A percentile compares a stretch with the other conserved stretches of the same genome.
phyloP scores from a whole-genome alignment of 1,140 invertebrate genomes.

The Cydia strobilella region DNA sequence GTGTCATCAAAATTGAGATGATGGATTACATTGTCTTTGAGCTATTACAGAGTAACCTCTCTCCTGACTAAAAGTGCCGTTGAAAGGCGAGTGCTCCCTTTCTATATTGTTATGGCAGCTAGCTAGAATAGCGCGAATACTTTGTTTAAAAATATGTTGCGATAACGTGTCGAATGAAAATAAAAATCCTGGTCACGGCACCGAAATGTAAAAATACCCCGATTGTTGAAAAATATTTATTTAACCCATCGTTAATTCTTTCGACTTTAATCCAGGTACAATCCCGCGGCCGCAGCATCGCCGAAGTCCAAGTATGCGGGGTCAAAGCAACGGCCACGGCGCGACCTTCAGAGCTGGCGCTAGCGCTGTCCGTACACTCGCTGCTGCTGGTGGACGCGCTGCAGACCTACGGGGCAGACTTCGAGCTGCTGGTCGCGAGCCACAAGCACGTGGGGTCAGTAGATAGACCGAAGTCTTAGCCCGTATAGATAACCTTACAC shows the following conservation, averaged over 20 bases:
- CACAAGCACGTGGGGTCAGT: slow-evolving; percentile 93
- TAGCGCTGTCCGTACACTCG: slow-evolving; percentile 94
- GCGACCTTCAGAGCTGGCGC: slow-evolving; percentile 85
- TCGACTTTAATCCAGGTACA: slow-evolving; percentile 79
- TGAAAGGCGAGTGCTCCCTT: too few relatives aligned
- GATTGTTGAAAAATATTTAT: too few relatives aligned
- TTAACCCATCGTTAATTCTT: not conserved
- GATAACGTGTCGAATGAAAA: not conserved
- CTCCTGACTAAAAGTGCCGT: too few relatives aligned
- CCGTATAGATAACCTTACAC: too few relatives aligned
- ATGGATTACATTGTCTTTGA: too few relatives aligned
- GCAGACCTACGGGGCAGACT: slow-evolving; percentile 96
- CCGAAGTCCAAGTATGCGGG: slow-evolving; percentile 94
- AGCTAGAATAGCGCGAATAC: too few relatives aligned
- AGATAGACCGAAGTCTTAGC: too few relatives aligned
- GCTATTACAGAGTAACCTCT: too few relatives aligned
- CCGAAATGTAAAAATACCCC: not conserved
- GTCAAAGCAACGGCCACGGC: slow-evolving; percentile 84
- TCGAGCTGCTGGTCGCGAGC: slow-evolving; percentile 95
- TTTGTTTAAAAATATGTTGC: not conserved
- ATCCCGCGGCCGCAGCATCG: slow-evolving; percentile 91
- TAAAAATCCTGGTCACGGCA: not conserved
- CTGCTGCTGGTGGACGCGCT: slow-evolving; percentile 95
- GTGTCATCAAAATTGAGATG: too few relatives aligned
- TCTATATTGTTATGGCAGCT: too few relatives aligned